Base-by-base conservation (phyloP, 2,113 vertebrate genomes). In the Merops nubicus region DNA sequence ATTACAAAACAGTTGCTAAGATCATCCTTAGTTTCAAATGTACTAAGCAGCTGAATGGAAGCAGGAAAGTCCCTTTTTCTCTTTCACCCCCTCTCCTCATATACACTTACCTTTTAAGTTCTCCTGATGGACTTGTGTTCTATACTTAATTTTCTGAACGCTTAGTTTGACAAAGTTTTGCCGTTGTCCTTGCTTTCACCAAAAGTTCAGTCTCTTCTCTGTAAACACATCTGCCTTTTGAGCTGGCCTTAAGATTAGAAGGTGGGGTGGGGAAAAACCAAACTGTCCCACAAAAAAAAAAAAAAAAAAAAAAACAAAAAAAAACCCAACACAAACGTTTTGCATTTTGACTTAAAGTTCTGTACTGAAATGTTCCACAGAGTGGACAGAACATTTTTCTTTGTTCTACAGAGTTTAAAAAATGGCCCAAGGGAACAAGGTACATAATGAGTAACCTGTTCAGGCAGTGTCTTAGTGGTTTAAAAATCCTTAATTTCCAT, bases 361-460 rank as follows among this genome's bases (percentile, higher is more conserved):
- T n/a, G 9, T 83, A 57, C 36, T 40, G 43, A 88, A 94, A 62
- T 77, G 92, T 96, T 94, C 88, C 75, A 70, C 59, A 74, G 65
- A 78, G 13, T 11, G 3, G 50, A 72, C 22, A 92, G 62, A 47
- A 38, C 59, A 38, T 54, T 92, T 43, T 88, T 57, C 36, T 85
- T 31, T 80, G 79, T 63, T 91, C 72, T 93, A 65, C 42, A 34
- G 88, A 88, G 68, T 88, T 96, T 91, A 59, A 91, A 89, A 94
- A 94, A 91, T 57, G 40, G 63, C 96, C 95, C 36, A 28, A 90
- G 92, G 96, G 92, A 63, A 78, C 34, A 74, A 93, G 83, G 63
- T 68, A 93, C 38, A 19, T 97, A 97, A 97, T 97, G 72, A 96
- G 33, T 97, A 96, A 97, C 96, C 75, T 77, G 88, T 50, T 22